Base-by-base conservation (phyloP, 2,888 invertebrate species). In the Eristalinus sepulchralis region DNA sequence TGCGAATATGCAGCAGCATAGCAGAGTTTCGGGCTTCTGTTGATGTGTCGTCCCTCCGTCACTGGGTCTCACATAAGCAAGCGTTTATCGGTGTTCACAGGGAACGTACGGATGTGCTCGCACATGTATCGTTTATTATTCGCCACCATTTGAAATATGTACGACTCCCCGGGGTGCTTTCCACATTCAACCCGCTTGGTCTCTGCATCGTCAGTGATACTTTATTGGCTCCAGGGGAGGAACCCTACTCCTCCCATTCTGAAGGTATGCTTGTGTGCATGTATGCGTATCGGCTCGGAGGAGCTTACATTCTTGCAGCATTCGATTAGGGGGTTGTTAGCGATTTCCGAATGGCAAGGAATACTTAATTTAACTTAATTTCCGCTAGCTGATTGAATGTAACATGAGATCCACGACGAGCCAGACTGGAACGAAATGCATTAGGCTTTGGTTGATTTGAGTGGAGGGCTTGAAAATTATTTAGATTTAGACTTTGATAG, bases 131-230 rank as follows among this genome's bases (percentile, higher is more conserved):
- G 27, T 60, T 71, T 71, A 70, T 70, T 59, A 59, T 70, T 71
- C 39, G 47, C 60, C 62, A 62, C 71, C 47, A 33, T 62, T 62
- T 60, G 62, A 71, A 60, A 60, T 59, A 60, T 59, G 47, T 60
- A 71, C 34, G n/a, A 63, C 53, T 55, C 72, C 72, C 72, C 1
- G 24, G 72, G 63, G 72, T 73, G 34, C 53, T 63, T 24, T 73
- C 34, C 63, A 63, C 33, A 73, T 73, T 22, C n/a, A 63, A 63
- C 53, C 72, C 34, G 33, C 63, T 63, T 34, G 33, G 55, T 72
- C 33, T 63, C 53, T 34, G 63, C 34, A 73, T 53, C 53, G 63
- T 73, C 33, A 73, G 63, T 73, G 55, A 73, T 63, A 63, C 53
- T 73, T 63, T 59, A 73, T 34, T 55, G 63, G 53, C 55, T 34